Evolutionary conservation across 2,888 invertebrate genomes (phyloP).

Genomic region (Sericinus montela): DNA sequence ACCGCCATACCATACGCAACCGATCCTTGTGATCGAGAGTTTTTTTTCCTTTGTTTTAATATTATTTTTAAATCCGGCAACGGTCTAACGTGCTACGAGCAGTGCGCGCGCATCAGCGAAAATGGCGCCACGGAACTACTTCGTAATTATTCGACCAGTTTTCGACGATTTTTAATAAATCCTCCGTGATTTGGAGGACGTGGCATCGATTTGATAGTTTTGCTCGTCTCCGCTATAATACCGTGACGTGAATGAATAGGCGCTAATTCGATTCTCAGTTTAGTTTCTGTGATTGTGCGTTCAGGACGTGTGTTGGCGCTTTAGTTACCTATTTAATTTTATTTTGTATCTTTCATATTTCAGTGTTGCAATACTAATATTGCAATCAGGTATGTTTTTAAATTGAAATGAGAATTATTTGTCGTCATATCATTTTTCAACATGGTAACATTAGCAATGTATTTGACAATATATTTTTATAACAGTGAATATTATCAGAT

Average conservation of each 20-base stretch:
- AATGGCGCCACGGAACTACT: slow-evolving; percentile 41
- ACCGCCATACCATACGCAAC: slow-evolving; percentile 45
- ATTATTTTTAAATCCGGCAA: slow-evolving; percentile 69
- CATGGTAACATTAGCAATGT: no score
- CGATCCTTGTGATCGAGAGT: slow-evolving; percentile 39
- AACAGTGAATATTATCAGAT: no score
- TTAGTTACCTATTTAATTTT: slow-evolving; percentile 17
- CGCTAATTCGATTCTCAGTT: slow-evolving; percentile 47
- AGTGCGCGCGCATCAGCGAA: slow-evolving; percentile 41
- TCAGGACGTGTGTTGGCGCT: slow-evolving; percentile 47
- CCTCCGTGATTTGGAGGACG: slow-evolving; percentile 42
- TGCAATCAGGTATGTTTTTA: slow-evolving; percentile 19
- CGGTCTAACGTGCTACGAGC: slow-evolving; percentile 54
- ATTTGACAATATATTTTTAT: no score
- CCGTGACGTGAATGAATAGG: slow-evolving; percentile 26
- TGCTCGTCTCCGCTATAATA: slow-evolving; percentile 27
- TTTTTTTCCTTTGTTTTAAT: slow-evolving; percentile 44
- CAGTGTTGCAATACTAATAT: slow-evolving; percentile 16
- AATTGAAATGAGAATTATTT: neutral
- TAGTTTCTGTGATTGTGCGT: slow-evolving; percentile 56
- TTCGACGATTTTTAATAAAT: slow-evolving; percentile 41
- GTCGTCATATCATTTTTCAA: no score
- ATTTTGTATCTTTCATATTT: slow-evolving; percentile 24
- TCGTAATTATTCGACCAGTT: slow-evolving; percentile 40
- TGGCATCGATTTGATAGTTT: slow-evolving; percentile 33